Conservation (phyloP, 2,113 vertebrate genomes). For the Spheniscus mendiculus region DNA sequence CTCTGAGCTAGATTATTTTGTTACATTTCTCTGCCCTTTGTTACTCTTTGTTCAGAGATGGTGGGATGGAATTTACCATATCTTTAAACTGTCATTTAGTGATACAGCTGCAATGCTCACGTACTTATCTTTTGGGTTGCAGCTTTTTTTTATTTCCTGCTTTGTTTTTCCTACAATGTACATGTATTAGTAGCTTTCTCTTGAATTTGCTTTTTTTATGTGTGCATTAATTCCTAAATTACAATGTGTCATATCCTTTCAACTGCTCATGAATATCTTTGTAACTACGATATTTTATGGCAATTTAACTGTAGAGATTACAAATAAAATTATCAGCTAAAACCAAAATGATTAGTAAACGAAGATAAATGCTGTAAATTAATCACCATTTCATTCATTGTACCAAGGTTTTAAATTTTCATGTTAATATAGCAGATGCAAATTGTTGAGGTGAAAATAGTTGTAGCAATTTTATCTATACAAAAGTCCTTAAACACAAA, state of each 20-base stretch:
- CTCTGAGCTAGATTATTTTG: background rate
- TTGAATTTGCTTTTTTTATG: background rate
- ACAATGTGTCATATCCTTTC: constrained; percentile 55
- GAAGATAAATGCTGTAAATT: constrained; percentile 59
- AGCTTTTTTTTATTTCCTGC: background rate
- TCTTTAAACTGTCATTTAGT: constrained; percentile 16
- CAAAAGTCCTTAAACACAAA: background rate
- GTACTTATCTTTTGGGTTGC: constrained; percentile 28
- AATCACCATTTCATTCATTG: constrained; percentile 39
- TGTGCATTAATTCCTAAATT: constrained; percentile 61
- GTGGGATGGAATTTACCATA: constrained; percentile 7
- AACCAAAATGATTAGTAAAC: constrained; percentile 51
- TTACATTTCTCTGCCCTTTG: constrained; percentile 22
- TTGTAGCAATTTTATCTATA: background rate
- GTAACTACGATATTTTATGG: constrained; percentile 60
- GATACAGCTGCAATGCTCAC: background rate
- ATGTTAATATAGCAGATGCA: background rate
- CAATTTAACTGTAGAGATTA: constrained; percentile 62
- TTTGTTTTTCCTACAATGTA: constrained; percentile 39
- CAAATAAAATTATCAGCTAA: constrained; percentile 64
- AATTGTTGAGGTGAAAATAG: background rate
- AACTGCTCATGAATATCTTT: constrained; percentile 51
- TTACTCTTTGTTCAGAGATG: constrained; percentile 14
- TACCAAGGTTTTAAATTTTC: constrained; percentile 6
- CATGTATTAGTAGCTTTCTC: constrained; percentile 23